Conservation (phyloP, 2,888 invertebrate species). For the Nomada fucata region DNA sequence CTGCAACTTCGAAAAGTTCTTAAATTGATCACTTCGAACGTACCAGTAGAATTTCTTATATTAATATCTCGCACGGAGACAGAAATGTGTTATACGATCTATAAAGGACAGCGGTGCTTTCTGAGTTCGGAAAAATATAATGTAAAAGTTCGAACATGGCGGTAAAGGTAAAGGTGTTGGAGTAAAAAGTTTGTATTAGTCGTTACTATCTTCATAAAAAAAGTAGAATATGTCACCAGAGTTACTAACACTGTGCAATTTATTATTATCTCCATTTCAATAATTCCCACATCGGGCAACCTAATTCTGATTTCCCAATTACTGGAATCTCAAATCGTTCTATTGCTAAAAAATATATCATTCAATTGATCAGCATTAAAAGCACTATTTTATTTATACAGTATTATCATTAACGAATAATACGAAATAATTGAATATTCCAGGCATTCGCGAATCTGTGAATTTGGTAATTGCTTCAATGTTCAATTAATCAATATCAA, state of each 20-base stretch:
- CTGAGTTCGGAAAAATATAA: slow-evolving; percentile 37
- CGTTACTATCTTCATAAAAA: slow-evolving; percentile 37
- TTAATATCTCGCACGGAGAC: not conserved
- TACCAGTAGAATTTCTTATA: not conserved
- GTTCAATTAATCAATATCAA: too few relatives aligned
- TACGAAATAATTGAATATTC: too few relatives aligned
- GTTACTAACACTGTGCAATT: slow-evolving; percentile 11
- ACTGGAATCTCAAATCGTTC: not conserved
- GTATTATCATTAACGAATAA: too few relatives aligned
- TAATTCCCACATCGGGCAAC: not conserved
- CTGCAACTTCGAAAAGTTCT: not conserved
- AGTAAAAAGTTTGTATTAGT: slow-evolving; percentile 40
- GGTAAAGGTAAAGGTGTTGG: slow-evolving; percentile 28
- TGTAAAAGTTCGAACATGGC: slow-evolving; percentile 36
- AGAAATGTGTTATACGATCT: slow-evolving; percentile 2
- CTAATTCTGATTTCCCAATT: not conserved
- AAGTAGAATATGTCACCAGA: slow-evolving; percentile 15
- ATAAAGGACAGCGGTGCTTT: slow-evolving; percentile 26
- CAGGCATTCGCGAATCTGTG: too few relatives aligned
- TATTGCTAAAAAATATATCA: not conserved
- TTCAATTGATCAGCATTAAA: too few relatives aligned
- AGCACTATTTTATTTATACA: too few relatives aligned
- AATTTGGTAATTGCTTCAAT: too few relatives aligned
- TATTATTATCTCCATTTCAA: slow-evolving; percentile 1
- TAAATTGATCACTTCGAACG: not conserved